Conservation (phyloP, 2,888 invertebrate species). For the Andrena trimmerana region DNA sequence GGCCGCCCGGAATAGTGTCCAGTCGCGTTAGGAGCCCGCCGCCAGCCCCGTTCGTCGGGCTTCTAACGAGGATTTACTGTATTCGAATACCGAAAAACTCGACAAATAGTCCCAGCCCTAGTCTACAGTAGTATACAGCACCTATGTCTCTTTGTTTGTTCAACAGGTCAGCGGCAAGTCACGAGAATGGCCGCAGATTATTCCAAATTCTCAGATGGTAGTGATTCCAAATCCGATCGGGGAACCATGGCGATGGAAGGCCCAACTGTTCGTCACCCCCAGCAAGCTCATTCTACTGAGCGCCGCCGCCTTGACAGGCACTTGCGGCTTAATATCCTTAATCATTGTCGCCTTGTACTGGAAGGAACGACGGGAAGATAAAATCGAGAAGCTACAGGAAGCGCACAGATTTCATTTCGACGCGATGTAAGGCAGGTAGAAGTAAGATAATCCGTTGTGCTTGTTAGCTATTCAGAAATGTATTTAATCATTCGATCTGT, state of each 20-base stretch:
- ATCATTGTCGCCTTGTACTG: conserved; percentile 95
- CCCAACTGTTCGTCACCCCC: conserved; percentile 97
- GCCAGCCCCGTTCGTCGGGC: no score
- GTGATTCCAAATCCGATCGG: conserved; percentile 95
- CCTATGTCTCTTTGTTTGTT: no score
- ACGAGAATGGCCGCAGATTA: conserved; percentile 95
- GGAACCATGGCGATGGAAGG: conserved; percentile 93
- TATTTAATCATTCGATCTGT: conserved; percentile 66
- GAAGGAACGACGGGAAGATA: conserved; percentile 94
- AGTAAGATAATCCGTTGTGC: conserved; percentile 34
- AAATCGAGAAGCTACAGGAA: conserved; percentile 91
- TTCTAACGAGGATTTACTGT: no score
- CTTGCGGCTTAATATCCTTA: conserved; percentile 93
- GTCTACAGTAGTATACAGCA: no score
- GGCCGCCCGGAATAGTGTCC: no score
- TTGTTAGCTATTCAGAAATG: conserved; percentile 54
- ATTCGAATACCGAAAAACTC: no score
- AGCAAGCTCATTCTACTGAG: conserved; percentile 97
- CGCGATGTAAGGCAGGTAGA: conserved; percentile 89
- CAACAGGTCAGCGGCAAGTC: conserved; percentile 83
- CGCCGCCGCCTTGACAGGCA: conserved; percentile 94
- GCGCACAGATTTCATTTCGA: conserved; percentile 94
- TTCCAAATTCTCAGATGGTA: conserved; percentile 99
- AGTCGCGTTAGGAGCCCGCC: no score
- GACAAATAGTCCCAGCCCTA: no score